Evolutionary conservation across 1,140 invertebrate genomes (phyloP), one percentile per base, ranked within the genome.

Genomic region (Sminthurides bifidus): DNA sequence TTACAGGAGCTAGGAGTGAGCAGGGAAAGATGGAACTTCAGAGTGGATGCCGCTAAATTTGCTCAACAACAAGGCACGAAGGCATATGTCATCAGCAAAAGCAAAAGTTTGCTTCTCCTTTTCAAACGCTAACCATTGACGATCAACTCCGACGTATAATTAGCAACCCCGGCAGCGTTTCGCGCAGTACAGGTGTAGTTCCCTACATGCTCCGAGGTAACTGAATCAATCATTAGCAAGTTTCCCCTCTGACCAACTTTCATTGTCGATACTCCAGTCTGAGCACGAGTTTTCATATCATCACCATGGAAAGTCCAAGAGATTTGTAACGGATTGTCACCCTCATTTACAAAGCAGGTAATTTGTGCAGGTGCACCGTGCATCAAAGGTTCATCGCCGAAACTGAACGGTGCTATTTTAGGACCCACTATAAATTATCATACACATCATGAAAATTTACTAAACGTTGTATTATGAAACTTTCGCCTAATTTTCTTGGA

Each of bases 351-450:
- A 24, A 69, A 61, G 55, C 70, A 71, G 15, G 60, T 54, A 14
- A 68, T 62, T 31, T 67, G 67, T 3, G 54, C 58, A n/a, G 43
- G 43, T 30, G 51, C 49, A 19, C 63, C 63, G 12, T 69, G 68
- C 35, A 68, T 65, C 41, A 70, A 69, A 26, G 67, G 24, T 51
- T 77, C 71, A 38, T 81, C 79, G 54, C 79, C 80, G 64, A 84
- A 79, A 52, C 67, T 71, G 65, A 84, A 81, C 31, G 81, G 76
- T 52, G 74, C 68, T 26, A 84, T 79, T 68, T 78, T 77, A 4
- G 82, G 81, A 19, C 74, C 69, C 67, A 83, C 82, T 84, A 66
- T n/a, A n/a, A n/a, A n/a, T n/a, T n/a, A n/a, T n/a, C n/a, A n/a
- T n/a, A n/a, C n/a, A n/a, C n/a, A n/a, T n/a, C n/a, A n/a, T n/a